Percentiles rank a stretch among this genome's conserved stretches.
These are phyloP conservation scores for Hippocampus kuda DNA, from an alignment of 2,797 vertebrate species.

Conservation along the genomic window DNA sequence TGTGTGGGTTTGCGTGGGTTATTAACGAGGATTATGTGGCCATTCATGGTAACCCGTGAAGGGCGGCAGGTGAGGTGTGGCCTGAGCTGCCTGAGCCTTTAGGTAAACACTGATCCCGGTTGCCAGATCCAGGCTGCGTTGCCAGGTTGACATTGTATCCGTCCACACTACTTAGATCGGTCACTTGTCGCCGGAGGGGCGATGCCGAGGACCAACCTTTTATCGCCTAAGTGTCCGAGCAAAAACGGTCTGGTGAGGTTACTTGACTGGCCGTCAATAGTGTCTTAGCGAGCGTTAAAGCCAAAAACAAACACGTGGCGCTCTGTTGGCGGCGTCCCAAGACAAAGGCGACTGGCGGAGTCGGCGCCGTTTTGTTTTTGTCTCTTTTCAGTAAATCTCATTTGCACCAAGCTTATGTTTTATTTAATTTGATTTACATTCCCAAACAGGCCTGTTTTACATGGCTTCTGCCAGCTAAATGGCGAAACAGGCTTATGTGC, in stretches of 20 bases:
- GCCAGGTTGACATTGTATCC: constrained; percentile 80
- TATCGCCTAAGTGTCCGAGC: constrained; percentile 76
- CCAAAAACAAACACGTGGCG: constrained; percentile 64
- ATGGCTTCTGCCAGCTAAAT: constrained; percentile 38
- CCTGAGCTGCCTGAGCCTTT: constrained; percentile 79
- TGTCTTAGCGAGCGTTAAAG: constrained; percentile 75
- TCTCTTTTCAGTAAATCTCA: constrained; percentile 41
- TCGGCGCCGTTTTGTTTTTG: not conserved
- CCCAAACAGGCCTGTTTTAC: constrained; percentile 37
- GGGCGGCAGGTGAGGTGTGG: constrained; percentile 86
- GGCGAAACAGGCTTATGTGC: constrained; percentile 40
- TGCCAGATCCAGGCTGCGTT: constrained; percentile 68
- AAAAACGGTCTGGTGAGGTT: constrained; percentile 89
- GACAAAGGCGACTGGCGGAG: constrained; percentile 18
- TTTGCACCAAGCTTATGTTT: constrained; percentile 39
- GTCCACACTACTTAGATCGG: constrained; percentile 59
- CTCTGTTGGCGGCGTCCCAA: constrained; percentile 30
- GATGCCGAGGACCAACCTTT: constrained; percentile 69
- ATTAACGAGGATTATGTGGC: constrained; percentile 76
- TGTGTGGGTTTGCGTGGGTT: constrained; percentile 67
- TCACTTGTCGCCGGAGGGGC: constrained; percentile 48
- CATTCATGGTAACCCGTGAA: constrained; percentile 82
- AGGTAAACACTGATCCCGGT: constrained; percentile 75
- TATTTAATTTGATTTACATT: constrained; percentile 54
- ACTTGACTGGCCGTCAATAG: constrained; percentile 82